These are phyloP conservation scores for Ginglymostoma cirratum DNA, from an alignment of 2,113 vertebrate species.

Conservation along the genomic window DNA sequence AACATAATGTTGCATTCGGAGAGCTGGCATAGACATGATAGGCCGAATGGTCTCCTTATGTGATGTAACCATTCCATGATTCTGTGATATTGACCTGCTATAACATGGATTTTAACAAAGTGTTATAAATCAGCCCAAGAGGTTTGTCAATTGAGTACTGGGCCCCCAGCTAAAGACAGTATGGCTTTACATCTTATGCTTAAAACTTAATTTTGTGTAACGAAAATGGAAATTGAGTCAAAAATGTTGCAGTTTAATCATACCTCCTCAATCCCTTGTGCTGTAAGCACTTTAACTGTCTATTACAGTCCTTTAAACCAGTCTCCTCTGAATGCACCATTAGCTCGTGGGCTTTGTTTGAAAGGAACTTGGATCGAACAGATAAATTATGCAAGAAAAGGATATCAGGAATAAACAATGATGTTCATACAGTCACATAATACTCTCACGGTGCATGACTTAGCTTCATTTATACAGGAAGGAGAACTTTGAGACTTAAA, in stretches of 20 bases:
- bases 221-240: neutral
- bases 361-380: neutral
- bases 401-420: neutral
- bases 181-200: neutral
- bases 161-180: neutral
- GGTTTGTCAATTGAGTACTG: neutral
- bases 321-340: neutral
- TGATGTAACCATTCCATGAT: too few species aligned
- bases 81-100: too few species aligned
- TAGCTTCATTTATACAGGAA: neutral
- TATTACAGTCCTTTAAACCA: neutral
- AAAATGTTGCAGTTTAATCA: neutral
- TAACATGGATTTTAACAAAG: neutral
- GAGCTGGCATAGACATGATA: too few species aligned
- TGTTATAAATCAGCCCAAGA: neutral
- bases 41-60: too few species aligned
- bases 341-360: neutral
- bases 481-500: neutral
- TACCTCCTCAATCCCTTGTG: neutral
- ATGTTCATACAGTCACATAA: neutral
- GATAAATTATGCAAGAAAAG: neutral
- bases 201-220: neutral
- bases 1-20: too few species aligned
- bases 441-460: neutral
- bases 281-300: neutral